Evolutionary conservation across 2,113 vertebrate species (phyloP), one percentile per base, ranked within the genome.

Genomic region (Montifringilla adamsi): DNA sequence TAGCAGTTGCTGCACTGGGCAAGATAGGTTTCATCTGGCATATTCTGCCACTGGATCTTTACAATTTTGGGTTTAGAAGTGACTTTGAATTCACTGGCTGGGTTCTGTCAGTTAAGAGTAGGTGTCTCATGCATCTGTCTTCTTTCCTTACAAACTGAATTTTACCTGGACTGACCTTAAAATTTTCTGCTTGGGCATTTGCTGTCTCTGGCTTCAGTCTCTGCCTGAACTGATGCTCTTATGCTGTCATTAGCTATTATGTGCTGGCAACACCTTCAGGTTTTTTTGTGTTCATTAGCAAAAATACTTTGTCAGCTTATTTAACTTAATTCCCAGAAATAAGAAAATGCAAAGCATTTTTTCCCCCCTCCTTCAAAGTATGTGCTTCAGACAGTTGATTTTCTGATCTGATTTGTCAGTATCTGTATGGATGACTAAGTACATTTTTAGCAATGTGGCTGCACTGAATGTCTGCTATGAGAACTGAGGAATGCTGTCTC

Each of bases 241-340:
- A 19, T 16, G 13, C 6, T 77, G 50, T 84, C 63, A 49, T 79
- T 58, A 80, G 33, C 86, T 95, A 15, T 59, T 56, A 39, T 15
- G 35, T 35, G 33, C 77, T 77, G 50, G 47, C 59, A 84, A 62
- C 19, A 33, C 73, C 60, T 78, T 67, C 47, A 50, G 28, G 4
- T 46, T 56, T 50, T 85, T 24, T 35, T 64, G 23, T 47, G 30
- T 59, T 95, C 22, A 9, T 66, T 66, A 62, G 59, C 52, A 69
- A 58, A 80, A 89, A 43, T 44, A 70, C 50, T 86, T 83, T n/a
- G 37, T 91, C 72, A 62, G 55, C 43, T 66, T 37, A 30, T 92
- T 70, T 30, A 11, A 31, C 89, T 56, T 39, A 13, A 43, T 84
- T 86, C 79, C 76, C 41, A 69, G 84, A 94, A 86, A 69, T 33